These are phyloP conservation scores for Ibidorhyncha struthersii DNA, from an alignment of 2,113 vertebrate genomes.

Conservation along the genomic window DNA sequence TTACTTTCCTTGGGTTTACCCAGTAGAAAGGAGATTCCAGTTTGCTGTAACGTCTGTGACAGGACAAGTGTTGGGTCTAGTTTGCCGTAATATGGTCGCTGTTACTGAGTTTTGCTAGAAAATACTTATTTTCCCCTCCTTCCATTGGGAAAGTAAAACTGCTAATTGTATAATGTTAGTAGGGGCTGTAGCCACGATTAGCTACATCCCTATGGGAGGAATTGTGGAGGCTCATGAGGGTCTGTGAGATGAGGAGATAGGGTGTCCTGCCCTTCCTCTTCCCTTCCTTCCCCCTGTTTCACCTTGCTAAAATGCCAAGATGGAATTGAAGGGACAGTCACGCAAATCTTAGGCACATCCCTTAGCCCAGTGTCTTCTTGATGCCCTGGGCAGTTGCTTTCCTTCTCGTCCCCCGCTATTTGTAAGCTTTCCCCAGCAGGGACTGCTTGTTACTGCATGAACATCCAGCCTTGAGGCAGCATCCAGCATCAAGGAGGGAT, in stretches of 20 bases:
- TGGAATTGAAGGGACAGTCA: neutral
- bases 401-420: neutral
- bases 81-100: neutral
- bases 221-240: fast-evolving
- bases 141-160: neutral
- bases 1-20: conserved; percentile 45
- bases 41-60: neutral
- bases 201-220: neutral
- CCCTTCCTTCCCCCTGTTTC: neutral
- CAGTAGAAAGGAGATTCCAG: neutral
- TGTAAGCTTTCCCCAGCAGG: neutral
- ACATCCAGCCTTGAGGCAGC: neutral
- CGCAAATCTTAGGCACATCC: neutral
- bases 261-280: neutral
- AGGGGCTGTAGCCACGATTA: neutral
- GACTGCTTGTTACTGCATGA: neutral
- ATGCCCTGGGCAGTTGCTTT: neutral
- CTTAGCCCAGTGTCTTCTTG: neutral
- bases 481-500: neutral
- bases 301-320: neutral
- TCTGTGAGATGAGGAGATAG: neutral
- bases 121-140: neutral
- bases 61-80: neutral
- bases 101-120: neutral
- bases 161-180: neutral